Evolutionary conservation across 2,113 vertebrate species (phyloP).

Genomic region (Hystrix cristata): DNA sequence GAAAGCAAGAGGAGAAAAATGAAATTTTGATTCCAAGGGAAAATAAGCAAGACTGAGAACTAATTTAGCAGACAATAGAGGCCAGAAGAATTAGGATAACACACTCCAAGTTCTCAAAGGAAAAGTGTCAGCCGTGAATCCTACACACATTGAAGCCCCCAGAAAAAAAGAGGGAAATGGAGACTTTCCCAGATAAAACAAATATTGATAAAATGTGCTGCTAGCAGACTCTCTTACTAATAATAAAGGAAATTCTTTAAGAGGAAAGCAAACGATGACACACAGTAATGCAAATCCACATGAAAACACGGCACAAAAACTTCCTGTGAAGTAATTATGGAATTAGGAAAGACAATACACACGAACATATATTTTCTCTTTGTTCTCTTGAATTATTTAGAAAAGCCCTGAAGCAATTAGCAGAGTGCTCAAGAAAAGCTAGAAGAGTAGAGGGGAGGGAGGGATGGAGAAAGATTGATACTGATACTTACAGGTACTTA

Average conservation of each 20-base stretch:
- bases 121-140: neutral
- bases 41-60: neutral
- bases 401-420: too few relatives aligned
- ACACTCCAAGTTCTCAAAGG: neutral
- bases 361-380: neutral
- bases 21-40: neutral
- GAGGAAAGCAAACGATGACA: neutral
- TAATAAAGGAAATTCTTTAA: neutral
- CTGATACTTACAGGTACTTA: neutral
- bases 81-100: neutral
- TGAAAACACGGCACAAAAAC: neutral
- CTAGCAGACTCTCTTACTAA: too few relatives aligned
- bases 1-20: neutral
- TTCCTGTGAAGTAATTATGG: neutral
- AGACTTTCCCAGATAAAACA: neutral
- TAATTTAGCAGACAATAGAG: neutral
- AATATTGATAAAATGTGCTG: neutral
- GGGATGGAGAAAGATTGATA: neutral
- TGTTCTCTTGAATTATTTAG: neutral
- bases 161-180: neutral
- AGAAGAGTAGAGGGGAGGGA: neutral
- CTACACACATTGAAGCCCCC: neutral
- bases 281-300: neutral
- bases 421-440: neutral
- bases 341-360: neutral